Percentiles rank a stretch among this genome's conserved stretches.
Evolutionary conservation across 2,797 vertebrate species (phyloP).

Genomic region (Hydrolagus colliei): DNA sequence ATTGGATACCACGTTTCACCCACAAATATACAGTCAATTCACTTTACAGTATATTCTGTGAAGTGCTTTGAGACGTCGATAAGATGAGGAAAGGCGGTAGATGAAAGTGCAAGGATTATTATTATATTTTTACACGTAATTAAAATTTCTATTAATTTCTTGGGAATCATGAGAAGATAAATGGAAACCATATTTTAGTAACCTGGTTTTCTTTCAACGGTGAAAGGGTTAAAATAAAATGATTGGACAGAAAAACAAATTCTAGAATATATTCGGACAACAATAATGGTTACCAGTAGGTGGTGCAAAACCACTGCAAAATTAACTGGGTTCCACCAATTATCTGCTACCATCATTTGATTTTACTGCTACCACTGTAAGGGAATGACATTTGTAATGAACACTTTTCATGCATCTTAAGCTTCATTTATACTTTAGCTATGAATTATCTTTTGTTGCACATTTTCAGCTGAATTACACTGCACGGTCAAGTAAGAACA

Average conservation of each 20-base stretch:
- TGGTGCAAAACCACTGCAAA: constrained; percentile 23
- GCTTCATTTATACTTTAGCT: background rate
- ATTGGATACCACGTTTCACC: too few species aligned
- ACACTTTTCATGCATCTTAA: background rate
- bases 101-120: too few species aligned
- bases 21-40: too few species aligned
- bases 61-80: too few species aligned
- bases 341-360: background rate
- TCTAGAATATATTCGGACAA: background rate
- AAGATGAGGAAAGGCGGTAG: too few species aligned
- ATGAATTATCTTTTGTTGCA: background rate
- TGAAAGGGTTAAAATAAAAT: background rate
- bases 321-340: background rate
- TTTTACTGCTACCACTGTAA: background rate
- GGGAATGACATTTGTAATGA: background rate
- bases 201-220: background rate
- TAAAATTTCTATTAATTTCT: background rate
- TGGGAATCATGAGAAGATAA: background rate
- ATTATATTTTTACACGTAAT: too few species aligned
- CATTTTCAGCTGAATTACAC: background rate
- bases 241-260: background rate
- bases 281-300: constrained; percentile 6
- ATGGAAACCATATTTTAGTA: background rate
- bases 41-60: too few species aligned
- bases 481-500: background rate